Evolutionary conservation across 2,888 invertebrate genomes (phyloP).

Genomic region (Silvanus unidentatus): DNA sequence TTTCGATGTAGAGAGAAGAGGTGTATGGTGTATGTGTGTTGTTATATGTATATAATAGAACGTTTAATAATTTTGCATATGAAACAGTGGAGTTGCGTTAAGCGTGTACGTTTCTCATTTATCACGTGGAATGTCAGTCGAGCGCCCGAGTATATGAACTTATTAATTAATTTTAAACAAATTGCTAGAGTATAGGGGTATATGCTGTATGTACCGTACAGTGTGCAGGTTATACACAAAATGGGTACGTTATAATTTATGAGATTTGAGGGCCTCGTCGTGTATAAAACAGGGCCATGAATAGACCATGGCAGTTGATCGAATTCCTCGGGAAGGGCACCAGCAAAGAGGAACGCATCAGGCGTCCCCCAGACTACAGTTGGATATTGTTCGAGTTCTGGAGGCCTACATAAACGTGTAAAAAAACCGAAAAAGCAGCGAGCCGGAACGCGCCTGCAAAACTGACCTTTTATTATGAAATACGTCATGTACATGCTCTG

Average conservation of each 20-base stretch:
- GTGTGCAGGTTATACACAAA: constrained; percentile 28
- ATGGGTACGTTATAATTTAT: constrained; percentile 33
- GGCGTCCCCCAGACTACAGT: too few species aligned
- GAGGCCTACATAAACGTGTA: too few species aligned
- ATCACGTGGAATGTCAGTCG: constrained; percentile 33
- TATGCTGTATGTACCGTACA: constrained; percentile 27
- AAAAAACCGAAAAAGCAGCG: not conserved
- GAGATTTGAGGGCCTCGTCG: constrained; percentile 27
- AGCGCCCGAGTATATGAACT: constrained; percentile 32
- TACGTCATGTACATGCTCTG: constrained; percentile 14
- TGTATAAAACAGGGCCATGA: constrained; percentile 26
- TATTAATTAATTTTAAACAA: constrained; percentile 41
- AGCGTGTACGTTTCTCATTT: constrained; percentile 33
- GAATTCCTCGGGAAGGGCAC: constrained; percentile 13
- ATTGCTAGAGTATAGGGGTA: constrained; percentile 28
- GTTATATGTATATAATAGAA: constrained; percentile 18
- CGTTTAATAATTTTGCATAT: constrained; percentile 32
- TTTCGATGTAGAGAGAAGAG: too few species aligned
- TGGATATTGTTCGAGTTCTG: too few species aligned
- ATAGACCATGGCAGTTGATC: constrained; percentile 13
- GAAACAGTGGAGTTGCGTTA: constrained; percentile 29
- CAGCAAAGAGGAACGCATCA: not conserved
- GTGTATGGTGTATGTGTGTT: constrained; percentile 9
- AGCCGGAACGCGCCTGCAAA: constrained; percentile 4
- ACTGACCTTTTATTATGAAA: constrained; percentile 15